Evolutionary conservation across 1,140 invertebrate genomes (phyloP).

Genomic region (Papilio aristodemus): DNA sequence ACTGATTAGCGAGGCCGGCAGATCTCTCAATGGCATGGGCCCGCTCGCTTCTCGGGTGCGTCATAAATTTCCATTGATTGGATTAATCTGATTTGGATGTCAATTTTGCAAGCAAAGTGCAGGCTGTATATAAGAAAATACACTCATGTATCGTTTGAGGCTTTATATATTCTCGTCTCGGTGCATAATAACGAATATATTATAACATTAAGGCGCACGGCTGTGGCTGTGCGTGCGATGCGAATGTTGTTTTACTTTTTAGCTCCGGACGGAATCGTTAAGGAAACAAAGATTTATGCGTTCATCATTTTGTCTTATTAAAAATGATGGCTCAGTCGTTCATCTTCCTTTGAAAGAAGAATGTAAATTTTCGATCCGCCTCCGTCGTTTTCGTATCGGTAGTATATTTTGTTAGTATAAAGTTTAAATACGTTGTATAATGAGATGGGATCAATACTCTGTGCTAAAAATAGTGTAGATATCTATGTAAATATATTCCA

Average conservation of each 20-base stretch:
- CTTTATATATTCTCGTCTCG: slow-evolving; percentile 66
- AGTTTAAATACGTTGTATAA: slow-evolving; percentile 7
- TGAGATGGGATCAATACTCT: slow-evolving; percentile 23
- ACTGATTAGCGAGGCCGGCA: slow-evolving; percentile 68
- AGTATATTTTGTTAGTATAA: slow-evolving; percentile 17
- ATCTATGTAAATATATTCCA: slow-evolving; percentile 20
- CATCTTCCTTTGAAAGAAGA: slow-evolving; percentile 44
- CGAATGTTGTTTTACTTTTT: slow-evolving; percentile 57
- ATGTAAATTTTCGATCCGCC: slow-evolving; percentile 37
- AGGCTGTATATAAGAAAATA: slow-evolving; percentile 75
- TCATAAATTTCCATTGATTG: slow-evolving; percentile 82
- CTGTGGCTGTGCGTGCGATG: slow-evolving; percentile 54
- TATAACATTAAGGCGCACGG: slow-evolving; percentile 58
- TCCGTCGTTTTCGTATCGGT: neutral
- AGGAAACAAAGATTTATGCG: slow-evolving; percentile 71
- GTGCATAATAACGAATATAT: slow-evolving; percentile 70
- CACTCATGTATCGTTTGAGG: slow-evolving; percentile 60
- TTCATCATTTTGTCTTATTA: slow-evolving; percentile 76
- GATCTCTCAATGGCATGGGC: slow-evolving; percentile 69
- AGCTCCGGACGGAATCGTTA: slow-evolving; percentile 66
- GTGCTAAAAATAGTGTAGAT: slow-evolving; percentile 25
- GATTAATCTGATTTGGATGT: slow-evolving; percentile 82
- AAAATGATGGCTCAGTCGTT: slow-evolving; percentile 66
- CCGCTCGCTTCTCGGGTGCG: slow-evolving; percentile 66
- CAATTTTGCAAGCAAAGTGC: slow-evolving; percentile 76